These are phyloP conservation scores for Cyanoderma ruficeps DNA, from an alignment of 2,113 vertebrate genomes.

Conservation along the genomic window DNA sequence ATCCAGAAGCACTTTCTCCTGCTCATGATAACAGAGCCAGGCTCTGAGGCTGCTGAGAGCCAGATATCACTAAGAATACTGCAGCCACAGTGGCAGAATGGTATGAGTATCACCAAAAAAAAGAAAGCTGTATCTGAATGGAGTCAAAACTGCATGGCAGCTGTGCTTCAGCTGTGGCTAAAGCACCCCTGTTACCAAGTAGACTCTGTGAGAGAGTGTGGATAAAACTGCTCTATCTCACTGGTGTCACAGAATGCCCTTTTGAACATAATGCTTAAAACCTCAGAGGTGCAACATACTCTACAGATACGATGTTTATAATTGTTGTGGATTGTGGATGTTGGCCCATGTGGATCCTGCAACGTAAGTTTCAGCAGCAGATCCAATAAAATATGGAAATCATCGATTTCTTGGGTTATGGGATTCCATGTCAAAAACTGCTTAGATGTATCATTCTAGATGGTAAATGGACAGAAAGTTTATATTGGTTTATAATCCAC, in stretches of 20 bases:
- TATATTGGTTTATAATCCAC: background rate
- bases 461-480: background rate
- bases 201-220: background rate
- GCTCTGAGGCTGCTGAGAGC: background rate
- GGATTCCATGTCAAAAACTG: background rate
- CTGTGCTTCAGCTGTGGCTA: background rate
- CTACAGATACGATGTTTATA: accelerated
- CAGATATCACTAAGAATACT: background rate
- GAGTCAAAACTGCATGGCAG: background rate
- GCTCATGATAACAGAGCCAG: background rate
- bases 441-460: background rate
- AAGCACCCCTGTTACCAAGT: background rate
- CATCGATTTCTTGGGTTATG: background rate
- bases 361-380: background rate
- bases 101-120: background rate
- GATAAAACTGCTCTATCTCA: background rate
- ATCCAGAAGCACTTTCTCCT: background rate
- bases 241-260: accelerated
- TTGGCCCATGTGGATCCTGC: background rate
- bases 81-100: background rate
- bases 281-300: background rate
- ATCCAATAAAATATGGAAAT: background rate
- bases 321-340: background rate
- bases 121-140: background rate
- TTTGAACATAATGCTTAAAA: background rate